phyloP scores from a whole-genome alignment of 2,797 vertebrate species.

The Lacerta agilis region DNA sequence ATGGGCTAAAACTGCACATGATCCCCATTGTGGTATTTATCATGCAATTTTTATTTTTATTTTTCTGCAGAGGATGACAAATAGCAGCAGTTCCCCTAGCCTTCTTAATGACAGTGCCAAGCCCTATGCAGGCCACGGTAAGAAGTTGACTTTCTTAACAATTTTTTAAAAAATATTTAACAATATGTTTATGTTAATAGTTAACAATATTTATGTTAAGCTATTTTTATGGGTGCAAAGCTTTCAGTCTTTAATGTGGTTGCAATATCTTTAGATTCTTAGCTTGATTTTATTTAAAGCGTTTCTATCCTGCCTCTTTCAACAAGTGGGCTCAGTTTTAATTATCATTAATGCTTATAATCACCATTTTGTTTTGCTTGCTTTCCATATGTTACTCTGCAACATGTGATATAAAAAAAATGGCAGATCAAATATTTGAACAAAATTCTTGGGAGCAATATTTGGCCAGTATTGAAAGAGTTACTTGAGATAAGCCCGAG shows the following conservation, averaged over 20 bases:
- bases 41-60: constrained; percentile 33
- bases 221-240: not conserved
- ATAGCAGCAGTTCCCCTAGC: constrained; percentile 98
- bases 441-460: not conserved
- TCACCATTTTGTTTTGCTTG: not conserved
- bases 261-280: not conserved
- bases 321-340: not conserved
- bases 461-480: not conserved
- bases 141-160: constrained; percentile 53
- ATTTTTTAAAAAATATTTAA: too few relatives aligned
- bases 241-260: not conserved
- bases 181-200: not conserved
- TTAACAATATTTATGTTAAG: not conserved
- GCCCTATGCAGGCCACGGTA: constrained; percentile 94
- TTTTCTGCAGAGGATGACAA: constrained; percentile 92
- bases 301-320: not conserved
- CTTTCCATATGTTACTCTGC: not conserved
- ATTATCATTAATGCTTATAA: not conserved
- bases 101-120: constrained; percentile 99
- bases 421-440: not conserved
- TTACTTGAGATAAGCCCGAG: not conserved
- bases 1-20: not conserved
- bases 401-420: not conserved
- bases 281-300: not conserved
- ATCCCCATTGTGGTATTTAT: constrained; percentile 27